Percentiles rank a stretch among this genome's conserved stretches.
phyloP scores from a whole-genome alignment of 2,888 invertebrate genomes.

The Drosophila barbarae region DNA sequence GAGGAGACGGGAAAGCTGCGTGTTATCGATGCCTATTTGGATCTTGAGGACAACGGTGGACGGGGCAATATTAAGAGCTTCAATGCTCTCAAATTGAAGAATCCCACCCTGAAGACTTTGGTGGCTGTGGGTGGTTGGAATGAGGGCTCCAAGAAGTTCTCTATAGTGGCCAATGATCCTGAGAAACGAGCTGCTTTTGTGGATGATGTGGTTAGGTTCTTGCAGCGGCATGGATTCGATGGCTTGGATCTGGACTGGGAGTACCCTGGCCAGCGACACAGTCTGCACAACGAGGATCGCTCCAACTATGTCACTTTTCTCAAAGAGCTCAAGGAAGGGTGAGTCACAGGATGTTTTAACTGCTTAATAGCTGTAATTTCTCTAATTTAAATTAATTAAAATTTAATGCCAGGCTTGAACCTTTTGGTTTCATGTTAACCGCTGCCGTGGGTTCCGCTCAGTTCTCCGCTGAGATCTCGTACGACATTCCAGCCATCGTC shows the following conservation, averaged over 20 bases:
- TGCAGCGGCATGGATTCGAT: slow-evolving; percentile 80
- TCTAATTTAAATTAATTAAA: not conserved
- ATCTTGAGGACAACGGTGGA: slow-evolving; percentile 83
- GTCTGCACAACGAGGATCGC: slow-evolving; percentile 75
- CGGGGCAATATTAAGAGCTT: slow-evolving; percentile 79
- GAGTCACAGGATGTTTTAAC: slow-evolving; percentile 18
- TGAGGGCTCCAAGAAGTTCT: slow-evolving; percentile 81
- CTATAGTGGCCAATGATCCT: slow-evolving; percentile 78
- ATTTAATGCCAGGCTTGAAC: slow-evolving; percentile 78
- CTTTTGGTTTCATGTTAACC: slow-evolving; percentile 81
- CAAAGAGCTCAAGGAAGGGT: slow-evolving; percentile 71
- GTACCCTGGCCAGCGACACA: slow-evolving; percentile 81
- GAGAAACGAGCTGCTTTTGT: slow-evolving; percentile 69
- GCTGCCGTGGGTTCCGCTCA: slow-evolving; percentile 83
- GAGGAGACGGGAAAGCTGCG: slow-evolving; percentile 81
- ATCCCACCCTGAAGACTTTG: slow-evolving; percentile 79
- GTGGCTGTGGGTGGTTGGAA: slow-evolving; percentile 80
- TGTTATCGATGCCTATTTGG: slow-evolving; percentile 83
- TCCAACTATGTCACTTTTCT: slow-evolving; percentile 70
- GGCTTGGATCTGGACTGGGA: slow-evolving; percentile 84
- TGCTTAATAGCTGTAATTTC: not conserved
- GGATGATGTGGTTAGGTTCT: slow-evolving; percentile 65
- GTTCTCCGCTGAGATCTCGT: slow-evolving; percentile 81
- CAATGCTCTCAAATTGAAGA: slow-evolving; percentile 77
- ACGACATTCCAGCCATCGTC: slow-evolving; percentile 82